These are phyloP conservation scores for Scytalopus superciliaris DNA, from an alignment of 2,113 vertebrate species.

Conservation along the genomic window DNA sequence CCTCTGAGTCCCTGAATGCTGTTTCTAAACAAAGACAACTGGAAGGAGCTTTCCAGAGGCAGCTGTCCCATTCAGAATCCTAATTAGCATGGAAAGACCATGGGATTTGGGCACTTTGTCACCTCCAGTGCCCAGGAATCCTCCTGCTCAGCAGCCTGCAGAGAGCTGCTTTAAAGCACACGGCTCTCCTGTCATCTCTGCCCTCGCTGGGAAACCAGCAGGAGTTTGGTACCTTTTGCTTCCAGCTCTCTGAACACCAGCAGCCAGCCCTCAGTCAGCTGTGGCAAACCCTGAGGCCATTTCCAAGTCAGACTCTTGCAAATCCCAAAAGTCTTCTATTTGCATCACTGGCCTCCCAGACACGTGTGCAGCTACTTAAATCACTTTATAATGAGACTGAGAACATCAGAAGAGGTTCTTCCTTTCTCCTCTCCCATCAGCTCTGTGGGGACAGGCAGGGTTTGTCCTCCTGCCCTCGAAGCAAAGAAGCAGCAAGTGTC, in stretches of 20 bases:
- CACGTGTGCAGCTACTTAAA: not conserved
- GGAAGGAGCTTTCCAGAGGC: not conserved
- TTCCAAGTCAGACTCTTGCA: not conserved
- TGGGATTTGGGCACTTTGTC: not conserved
- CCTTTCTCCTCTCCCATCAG: not conserved
- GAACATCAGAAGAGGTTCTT: not conserved
- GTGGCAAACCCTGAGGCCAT: not conserved
- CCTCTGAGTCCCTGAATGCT: not conserved
- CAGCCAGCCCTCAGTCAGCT: not conserved
- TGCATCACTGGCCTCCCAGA: not conserved
- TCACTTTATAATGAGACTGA: not conserved
- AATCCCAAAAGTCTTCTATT: not conserved
- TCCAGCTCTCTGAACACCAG: not conserved
- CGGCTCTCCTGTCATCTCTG: not conserved
- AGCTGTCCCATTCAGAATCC: not conserved
- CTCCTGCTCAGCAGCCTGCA: not conserved
- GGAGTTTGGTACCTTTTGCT: not conserved
- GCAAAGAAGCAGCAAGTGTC: not conserved
- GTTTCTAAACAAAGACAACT: not conserved
- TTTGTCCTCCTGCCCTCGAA: not conserved
- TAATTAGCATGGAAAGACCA: not conserved
- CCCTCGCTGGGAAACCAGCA: not conserved
- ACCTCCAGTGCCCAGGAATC: not conserved
- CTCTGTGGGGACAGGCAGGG: not conserved
- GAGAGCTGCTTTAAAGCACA: not conserved